Conservation (phyloP, 2,888 invertebrate genomes). For the Listrodromus nycthemerus region DNA sequence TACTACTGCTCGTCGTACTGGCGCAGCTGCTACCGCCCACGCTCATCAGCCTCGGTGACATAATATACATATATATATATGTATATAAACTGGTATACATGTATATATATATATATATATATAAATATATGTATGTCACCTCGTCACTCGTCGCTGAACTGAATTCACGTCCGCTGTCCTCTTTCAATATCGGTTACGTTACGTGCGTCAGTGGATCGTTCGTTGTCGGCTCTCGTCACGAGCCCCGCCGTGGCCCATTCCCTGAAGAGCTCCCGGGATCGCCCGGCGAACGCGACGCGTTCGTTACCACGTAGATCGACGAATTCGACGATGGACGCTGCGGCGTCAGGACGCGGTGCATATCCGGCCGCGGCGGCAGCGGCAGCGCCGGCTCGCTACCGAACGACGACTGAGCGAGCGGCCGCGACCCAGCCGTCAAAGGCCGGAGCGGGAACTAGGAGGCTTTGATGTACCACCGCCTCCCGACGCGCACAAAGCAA, state of each 20-base stretch:
- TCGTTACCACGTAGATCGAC: slow-evolving; percentile 12
- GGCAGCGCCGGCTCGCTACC: slow-evolving; percentile 81
- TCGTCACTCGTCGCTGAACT: slow-evolving; percentile 35
- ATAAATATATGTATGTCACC: slow-evolving; percentile 29
- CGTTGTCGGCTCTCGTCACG: slow-evolving; percentile 1
- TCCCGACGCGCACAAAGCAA: slow-evolving; percentile 83
- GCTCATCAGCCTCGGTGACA: slow-evolving; percentile 60
- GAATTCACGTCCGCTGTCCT: slow-evolving; percentile 41
- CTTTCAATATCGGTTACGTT: slow-evolving; percentile 37
- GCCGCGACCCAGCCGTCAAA: slow-evolving; percentile 83
- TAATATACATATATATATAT: slow-evolving; percentile 53
- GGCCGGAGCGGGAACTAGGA: slow-evolving; percentile 83
- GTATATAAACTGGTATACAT: slow-evolving; percentile 18
- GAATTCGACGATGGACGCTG: slow-evolving; percentile 50
- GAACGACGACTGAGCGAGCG: slow-evolving; percentile 84
- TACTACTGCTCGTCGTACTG: slow-evolving; percentile 42
- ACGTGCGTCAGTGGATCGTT: slow-evolving; percentile 24
- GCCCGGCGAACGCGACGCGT: slow-evolving; percentile 48
- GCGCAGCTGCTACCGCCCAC: slow-evolving; percentile 56
- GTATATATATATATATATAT: slow-evolving; percentile 32
- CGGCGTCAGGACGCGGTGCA: slow-evolving; percentile 67
- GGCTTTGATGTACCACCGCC: slow-evolving; percentile 84
- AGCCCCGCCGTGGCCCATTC: neutral
- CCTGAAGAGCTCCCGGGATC: slow-evolving; percentile 36
- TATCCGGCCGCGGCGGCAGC: slow-evolving; percentile 86